phyloP scores from a whole-genome alignment of 2,797 vertebrate genomes.

The Anguilla megastoma region DNA sequence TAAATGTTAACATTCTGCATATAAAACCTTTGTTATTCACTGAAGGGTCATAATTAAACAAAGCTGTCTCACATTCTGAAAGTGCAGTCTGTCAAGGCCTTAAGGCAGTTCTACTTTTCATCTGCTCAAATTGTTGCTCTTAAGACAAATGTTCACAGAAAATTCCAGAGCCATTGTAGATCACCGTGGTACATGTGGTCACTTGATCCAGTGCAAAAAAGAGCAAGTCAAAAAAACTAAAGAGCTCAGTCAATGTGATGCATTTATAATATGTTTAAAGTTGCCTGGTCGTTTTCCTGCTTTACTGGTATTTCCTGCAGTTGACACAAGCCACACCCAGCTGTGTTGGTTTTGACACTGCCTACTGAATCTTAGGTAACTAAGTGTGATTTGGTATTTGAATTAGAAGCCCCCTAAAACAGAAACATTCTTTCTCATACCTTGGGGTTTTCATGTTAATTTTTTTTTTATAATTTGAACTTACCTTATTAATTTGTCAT shows the following conservation, averaged over 20 bases:
- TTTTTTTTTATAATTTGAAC: neutral
- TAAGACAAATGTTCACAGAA: neutral
- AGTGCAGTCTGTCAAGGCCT: neutral
- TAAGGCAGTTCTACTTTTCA: neutral
- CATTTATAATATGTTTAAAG: neutral
- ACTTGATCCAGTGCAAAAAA: neutral
- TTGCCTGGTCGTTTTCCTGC: neutral
- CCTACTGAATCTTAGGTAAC: neutral
- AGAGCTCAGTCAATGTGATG: neutral
- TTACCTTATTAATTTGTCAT: neutral
- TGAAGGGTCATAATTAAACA: neutral
- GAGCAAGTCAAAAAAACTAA: neutral
- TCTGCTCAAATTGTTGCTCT: neutral
- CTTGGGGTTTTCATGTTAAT: neutral
- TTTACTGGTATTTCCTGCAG: conserved; percentile 27
- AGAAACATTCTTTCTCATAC: neutral
- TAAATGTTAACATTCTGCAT: neutral
- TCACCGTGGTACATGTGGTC: neutral
- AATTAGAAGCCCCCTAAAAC: neutral
- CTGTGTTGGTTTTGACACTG: neutral
- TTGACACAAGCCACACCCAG: conserved; percentile 7
- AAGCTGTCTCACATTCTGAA: neutral
- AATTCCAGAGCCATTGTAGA: neutral
- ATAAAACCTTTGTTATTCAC: neutral
- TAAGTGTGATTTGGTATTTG: neutral